Evolutionary conservation across 2,113 vertebrate species (phyloP).

Genomic region (Suricata suricatta): DNA sequence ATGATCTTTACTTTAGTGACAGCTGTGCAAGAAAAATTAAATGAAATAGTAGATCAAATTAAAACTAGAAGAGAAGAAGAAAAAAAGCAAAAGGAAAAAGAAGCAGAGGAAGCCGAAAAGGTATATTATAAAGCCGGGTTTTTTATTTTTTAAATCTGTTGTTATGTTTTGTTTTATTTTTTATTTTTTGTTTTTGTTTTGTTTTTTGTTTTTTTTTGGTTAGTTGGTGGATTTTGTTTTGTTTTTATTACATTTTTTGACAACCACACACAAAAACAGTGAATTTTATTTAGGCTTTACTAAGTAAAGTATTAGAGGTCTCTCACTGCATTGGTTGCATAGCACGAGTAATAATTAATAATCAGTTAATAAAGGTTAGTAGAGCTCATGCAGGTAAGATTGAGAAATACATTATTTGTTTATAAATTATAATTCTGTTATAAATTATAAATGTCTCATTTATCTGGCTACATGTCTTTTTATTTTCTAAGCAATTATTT

Average conservation of each 20-base stretch:
- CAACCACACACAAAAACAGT: background rate
- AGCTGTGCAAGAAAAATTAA: constrained; percentile 97
- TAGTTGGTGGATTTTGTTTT: too few species aligned
- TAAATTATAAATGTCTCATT: constrained; percentile 14
- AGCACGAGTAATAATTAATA: background rate
- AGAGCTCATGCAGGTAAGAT: background rate
- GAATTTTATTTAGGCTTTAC: background rate
- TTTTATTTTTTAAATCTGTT: background rate
- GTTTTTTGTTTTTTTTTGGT: background rate
- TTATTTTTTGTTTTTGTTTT: background rate
- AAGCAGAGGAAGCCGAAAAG: constrained; percentile 97
- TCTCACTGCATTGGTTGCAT: background rate
- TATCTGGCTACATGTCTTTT: constrained; percentile 53
- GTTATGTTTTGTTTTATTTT: background rate
- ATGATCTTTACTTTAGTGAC: constrained; percentile 99
- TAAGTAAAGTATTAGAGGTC: background rate
- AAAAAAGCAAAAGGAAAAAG: constrained; percentile 91
- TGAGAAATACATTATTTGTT: background rate
- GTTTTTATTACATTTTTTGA: background rate
- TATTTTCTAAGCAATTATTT: constrained; percentile 87
- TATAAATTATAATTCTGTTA: background rate
- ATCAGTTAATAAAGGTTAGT: background rate
- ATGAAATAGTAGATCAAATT: constrained; percentile 96
- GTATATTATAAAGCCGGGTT: constrained; percentile 79
- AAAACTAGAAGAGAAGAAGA: constrained; percentile 95